These are phyloP conservation scores for Trachurus trachurus DNA, from an alignment of 2,797 vertebrate genomes.

Conservation along the genomic window DNA sequence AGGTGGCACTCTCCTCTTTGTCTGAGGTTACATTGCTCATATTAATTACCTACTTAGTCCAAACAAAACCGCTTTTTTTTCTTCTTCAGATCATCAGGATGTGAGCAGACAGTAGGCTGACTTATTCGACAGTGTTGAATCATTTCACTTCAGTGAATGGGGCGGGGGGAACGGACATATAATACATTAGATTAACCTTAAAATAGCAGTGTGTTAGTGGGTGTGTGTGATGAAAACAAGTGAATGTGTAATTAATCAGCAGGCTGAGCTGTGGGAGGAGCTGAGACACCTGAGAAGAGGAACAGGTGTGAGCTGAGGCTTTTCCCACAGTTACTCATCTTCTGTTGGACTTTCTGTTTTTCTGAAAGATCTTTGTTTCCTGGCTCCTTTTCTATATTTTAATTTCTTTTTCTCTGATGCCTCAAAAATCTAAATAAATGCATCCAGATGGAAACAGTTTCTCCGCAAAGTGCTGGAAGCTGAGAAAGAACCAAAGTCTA, in stretches of 20 bases:
- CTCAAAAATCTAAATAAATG: background rate
- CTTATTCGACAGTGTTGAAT: slow-evolving; percentile 22
- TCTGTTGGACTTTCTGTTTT: slow-evolving; percentile 10
- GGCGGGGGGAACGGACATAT: background rate
- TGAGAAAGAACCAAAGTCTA: background rate
- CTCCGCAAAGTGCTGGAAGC: background rate
- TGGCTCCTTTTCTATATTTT: background rate
- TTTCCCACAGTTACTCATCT: background rate
- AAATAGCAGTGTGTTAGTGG: background rate
- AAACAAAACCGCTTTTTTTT: background rate
- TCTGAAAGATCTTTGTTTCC: slow-evolving; percentile 9
- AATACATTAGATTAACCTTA: background rate
- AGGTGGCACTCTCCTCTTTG: slow-evolving; percentile 41
- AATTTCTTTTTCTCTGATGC: background rate
- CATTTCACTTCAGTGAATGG: slow-evolving; percentile 16
- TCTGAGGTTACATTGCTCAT: slow-evolving; percentile 24
- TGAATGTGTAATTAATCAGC: slow-evolving; percentile 34
- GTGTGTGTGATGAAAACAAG: slow-evolving; percentile 34
- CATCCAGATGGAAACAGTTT: slow-evolving; percentile 5
- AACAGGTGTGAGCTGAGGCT: slow-evolving; percentile 58
- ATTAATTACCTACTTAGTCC: slow-evolving; percentile 10
- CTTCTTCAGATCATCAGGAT: background rate
- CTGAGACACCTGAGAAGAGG: slow-evolving; percentile 62
- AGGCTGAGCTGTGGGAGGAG: slow-evolving; percentile 58
- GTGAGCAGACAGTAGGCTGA: background rate